A percentile compares a stretch with the other conserved stretches of the same genome.
phyloP scores from a whole-genome alignment of 2,888 invertebrate species.

The Pocota personata region DNA sequence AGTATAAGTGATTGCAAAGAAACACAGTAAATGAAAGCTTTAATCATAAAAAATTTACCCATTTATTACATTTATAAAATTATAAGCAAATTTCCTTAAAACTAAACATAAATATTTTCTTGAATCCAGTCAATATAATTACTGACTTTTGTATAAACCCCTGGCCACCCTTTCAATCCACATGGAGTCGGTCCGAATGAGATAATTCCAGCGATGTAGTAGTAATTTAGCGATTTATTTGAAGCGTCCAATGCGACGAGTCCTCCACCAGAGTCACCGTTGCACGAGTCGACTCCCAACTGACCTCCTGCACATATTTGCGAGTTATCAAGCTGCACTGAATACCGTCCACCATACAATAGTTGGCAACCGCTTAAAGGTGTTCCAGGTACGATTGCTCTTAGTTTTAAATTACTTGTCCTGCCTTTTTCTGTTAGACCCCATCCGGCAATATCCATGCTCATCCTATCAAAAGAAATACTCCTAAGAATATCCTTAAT shows the following conservation, averaged over 20 bases:
- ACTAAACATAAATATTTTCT: constrained; percentile 75
- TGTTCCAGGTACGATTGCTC: constrained; percentile 83
- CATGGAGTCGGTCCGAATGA: constrained; percentile 87
- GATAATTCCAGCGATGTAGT: constrained; percentile 85
- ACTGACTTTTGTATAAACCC: constrained; percentile 86
- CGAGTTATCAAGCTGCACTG: constrained; percentile 81
- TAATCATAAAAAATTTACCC: too few species aligned
- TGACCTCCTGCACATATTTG: constrained; percentile 86
- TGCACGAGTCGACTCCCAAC: constrained; percentile 84
- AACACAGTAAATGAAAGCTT: neutral
- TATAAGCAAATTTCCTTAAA: neutral
- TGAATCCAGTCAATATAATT: constrained; percentile 85
- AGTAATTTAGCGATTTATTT: constrained; percentile 82
- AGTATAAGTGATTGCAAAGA: neutral
- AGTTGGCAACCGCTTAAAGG: constrained; percentile 83
- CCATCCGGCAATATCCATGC: constrained; percentile 86
- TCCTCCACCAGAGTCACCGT: constrained; percentile 87
- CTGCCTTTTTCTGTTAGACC: constrained; percentile 84
- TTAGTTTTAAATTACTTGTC: constrained; percentile 84
- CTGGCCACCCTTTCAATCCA: constrained; percentile 85
- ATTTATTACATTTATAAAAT: neutral
- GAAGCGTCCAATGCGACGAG: constrained; percentile 83
- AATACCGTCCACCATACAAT: constrained; percentile 83
- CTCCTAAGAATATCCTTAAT: constrained; percentile 76
- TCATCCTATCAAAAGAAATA: constrained; percentile 80